phyloP scores from a whole-genome alignment of 2,888 invertebrate species.

The Chloroclysta siterata region DNA sequence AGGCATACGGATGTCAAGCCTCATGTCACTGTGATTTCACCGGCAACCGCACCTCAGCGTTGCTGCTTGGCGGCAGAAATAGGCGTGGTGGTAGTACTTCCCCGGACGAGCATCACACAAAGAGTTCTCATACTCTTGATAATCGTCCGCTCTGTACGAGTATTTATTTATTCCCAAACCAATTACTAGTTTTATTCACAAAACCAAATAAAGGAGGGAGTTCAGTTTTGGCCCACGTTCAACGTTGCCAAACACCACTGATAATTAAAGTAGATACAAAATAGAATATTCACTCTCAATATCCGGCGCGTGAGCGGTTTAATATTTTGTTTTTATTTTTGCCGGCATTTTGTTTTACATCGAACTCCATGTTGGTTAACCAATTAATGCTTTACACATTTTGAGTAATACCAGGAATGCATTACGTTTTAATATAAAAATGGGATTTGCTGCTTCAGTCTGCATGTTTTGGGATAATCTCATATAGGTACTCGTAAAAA shows the following conservation, averaged over 20 bases:
- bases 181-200: conserved; percentile 31
- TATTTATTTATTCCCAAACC: conserved; percentile 21
- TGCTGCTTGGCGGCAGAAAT: too few species aligned
- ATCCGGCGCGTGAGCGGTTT: conserved; percentile 60
- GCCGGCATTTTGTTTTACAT: conserved; percentile 62
- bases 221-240: conserved; percentile 44
- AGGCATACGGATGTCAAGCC: too few species aligned
- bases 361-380: conserved; percentile 39
- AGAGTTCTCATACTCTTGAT: too few species aligned
- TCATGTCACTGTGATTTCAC: too few species aligned
- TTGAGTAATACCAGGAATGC: not conserved
- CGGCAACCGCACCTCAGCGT: too few species aligned
- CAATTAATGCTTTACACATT: conserved; percentile 7
- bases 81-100: too few species aligned
- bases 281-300: conserved; percentile 77
- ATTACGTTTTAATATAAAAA: too few species aligned
- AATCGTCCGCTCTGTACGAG: too few species aligned
- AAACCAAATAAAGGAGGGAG: conserved; percentile 32
- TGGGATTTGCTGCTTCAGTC: too few species aligned
- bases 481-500: too few species aligned
- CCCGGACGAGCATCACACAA: too few species aligned
- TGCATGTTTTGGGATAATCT: too few species aligned
- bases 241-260: conserved; percentile 66
- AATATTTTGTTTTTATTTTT: conserved; percentile 37
- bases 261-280: conserved; percentile 81